Base-by-base conservation (phyloP, 2,888 invertebrate genomes). In the Automeris io region DNA sequence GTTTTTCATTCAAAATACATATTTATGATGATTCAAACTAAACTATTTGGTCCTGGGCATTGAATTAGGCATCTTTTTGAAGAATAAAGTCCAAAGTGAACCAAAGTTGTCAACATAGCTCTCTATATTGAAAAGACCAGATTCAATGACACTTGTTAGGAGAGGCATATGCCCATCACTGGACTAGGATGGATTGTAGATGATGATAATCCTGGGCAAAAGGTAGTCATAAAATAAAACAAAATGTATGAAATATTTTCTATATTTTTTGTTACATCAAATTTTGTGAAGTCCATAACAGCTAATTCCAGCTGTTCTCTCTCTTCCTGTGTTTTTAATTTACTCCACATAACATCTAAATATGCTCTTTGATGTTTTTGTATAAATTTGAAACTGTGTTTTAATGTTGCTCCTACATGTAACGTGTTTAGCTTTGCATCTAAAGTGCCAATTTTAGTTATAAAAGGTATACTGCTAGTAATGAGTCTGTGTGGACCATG, bases 401-500 rank as follows among this genome's bases (percentile, higher is more conserved):
- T 92, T 37, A 95, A 85, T 9, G 95, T 93, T 2, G 94, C 95
- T 13, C 94, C 94, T 1, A 90, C 87, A 68, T 94, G 93, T 3
- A 95, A 68, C 11, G 91, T 92, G 35, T 88, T 88, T 16, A 93
- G 68, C 37, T 76, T 83, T 0, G 92, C 91, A 35, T 81, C 74
- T 45, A 90, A 82, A 18, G 89, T 89, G 6, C 90, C 91, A 26
- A 95, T 80, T 57, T 88, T 83, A n/a, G 88, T 91, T 35, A 95
- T 87, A 51, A 91, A 87, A 8, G 95, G 93, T 47, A 95, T 57
- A 42, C 88, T 79, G 59, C 91, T 92, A 0, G 91, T 82, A 0
- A 95, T 85, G 67, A 92, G 90, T 57, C 83, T 89, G 60, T 95
- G 93, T 2, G 94, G 93, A 0, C 93, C 93, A 66, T 94, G 94